Evolutionary conservation across 2,797 vertebrate species (phyloP).

Genomic region (Eidolon dupreanum): DNA sequence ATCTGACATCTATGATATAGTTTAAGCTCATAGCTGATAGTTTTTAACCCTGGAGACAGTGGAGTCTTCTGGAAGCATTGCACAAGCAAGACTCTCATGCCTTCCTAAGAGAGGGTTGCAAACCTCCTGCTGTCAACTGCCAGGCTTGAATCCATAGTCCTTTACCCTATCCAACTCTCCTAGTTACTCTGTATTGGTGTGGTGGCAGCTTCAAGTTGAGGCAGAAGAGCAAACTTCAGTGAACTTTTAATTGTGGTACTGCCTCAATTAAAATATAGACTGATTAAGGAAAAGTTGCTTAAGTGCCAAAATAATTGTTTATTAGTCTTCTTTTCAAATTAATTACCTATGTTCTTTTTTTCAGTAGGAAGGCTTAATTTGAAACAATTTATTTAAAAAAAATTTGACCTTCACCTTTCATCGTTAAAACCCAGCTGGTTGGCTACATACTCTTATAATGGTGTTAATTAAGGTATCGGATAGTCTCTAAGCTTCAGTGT

Average conservation of each 20-base stretch:
- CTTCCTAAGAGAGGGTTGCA: neutral
- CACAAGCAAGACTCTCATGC: neutral
- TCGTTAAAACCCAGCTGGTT: slow-evolving; percentile 55
- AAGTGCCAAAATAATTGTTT: slow-evolving; percentile 46
- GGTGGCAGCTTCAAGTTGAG: neutral
- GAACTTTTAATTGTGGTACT: neutral
- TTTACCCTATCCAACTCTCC: neutral
- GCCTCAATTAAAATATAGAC: slow-evolving; percentile 23
- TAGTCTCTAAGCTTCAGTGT: slow-evolving; percentile 44
- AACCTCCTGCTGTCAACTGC: neutral
- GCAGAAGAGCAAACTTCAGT: slow-evolving; percentile 2
- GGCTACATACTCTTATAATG: slow-evolving; percentile 51
- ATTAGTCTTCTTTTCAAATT: slow-evolving; percentile 39
- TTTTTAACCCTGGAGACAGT: neutral
- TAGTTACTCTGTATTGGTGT: neutral
- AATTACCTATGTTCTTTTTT: slow-evolving; percentile 44
- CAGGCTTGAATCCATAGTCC: neutral
- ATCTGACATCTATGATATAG: neutral
- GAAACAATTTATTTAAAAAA: slow-evolving; percentile 53
- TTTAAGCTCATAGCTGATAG: neutral
- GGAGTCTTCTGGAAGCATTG: neutral
- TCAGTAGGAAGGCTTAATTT: slow-evolving; percentile 43
- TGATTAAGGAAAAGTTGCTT: slow-evolving; percentile 33
- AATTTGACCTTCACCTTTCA: slow-evolving; percentile 58
- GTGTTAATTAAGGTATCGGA: slow-evolving; percentile 64